Percentiles rank a stretch among this genome's conserved stretches.
These are phyloP conservation scores for Spatula versicolor DNA, from an alignment of 2,797 vertebrate genomes.

Conservation along the genomic window DNA sequence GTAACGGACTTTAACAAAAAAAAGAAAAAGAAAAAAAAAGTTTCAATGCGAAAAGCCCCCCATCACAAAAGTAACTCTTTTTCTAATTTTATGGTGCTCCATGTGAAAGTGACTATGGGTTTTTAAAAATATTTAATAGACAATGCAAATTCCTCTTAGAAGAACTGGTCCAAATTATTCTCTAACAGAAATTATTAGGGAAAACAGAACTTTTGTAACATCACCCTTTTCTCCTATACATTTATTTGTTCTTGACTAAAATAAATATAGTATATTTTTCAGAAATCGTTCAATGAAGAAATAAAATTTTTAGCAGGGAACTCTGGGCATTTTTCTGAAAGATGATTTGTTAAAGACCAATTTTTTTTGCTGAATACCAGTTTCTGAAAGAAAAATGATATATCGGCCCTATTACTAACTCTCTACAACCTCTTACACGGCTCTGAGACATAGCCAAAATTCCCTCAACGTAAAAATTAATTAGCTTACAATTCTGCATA, in stretches of 20 bases:
- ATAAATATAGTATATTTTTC: neutral
- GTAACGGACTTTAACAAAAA: neutral
- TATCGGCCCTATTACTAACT: constrained; percentile 35
- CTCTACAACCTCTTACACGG: neutral
- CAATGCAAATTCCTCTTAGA: neutral
- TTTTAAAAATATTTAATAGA: neutral
- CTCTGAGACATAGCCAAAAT: constrained; percentile 53
- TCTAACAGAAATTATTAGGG: neutral
- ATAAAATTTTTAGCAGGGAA: neutral
- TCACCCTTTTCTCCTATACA: neutral
- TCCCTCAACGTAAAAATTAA: constrained; percentile 49
- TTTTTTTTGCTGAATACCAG: neutral
- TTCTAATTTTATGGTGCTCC: neutral
- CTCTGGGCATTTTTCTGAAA: neutral
- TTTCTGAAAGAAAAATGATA: constrained; percentile 47
- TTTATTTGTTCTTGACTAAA: neutral
- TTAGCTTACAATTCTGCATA: constrained; percentile 54
- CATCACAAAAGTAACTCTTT: neutral
- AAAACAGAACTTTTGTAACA: neutral
- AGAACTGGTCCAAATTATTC: neutral
- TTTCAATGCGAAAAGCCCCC: neutral
- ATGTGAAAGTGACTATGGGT: neutral
- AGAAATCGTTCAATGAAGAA: neutral
- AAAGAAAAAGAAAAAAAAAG: neutral
- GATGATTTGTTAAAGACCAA: neutral